Conservation (phyloP, 2,113 vertebrate genomes). For the Eudyptes chrysolophus region DNA sequence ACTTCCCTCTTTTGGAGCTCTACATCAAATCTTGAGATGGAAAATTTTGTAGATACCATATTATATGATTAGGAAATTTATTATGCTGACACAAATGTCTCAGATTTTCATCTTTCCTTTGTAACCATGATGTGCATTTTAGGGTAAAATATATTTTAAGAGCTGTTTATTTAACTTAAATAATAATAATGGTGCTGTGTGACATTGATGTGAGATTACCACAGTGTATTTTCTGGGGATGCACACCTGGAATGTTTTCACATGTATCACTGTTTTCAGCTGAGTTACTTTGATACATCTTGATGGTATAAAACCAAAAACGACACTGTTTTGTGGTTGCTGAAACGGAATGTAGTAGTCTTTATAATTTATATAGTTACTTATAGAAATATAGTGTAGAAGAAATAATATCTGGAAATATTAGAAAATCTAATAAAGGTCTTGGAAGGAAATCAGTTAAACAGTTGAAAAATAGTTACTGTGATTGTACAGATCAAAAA, state of each 20-base stretch:
- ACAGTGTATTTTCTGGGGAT: neutral
- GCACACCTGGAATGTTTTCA: neutral
- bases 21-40: neutral
- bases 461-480: constrained; percentile 3
- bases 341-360: neutral
- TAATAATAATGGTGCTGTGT: neutral
- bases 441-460: neutral
- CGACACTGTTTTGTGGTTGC: neutral
- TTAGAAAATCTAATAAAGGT: neutral
- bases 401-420: neutral
- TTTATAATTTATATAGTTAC: constrained; percentile 11
- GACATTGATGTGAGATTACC: neutral
- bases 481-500: neutral
- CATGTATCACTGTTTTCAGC: neutral
- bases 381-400: neutral
- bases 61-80: neutral
- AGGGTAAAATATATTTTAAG: neutral
- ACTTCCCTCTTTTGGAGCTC: neutral
- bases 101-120: neutral
- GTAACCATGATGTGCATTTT: neutral
- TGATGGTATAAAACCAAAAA: neutral
- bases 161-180: neutral
- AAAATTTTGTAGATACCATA: neutral
- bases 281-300: neutral
- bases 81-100: neutral